Evolutionary conservation across 2,113 vertebrate genomes (phyloP).

Genomic region (Toxostoma redivivum): DNA sequence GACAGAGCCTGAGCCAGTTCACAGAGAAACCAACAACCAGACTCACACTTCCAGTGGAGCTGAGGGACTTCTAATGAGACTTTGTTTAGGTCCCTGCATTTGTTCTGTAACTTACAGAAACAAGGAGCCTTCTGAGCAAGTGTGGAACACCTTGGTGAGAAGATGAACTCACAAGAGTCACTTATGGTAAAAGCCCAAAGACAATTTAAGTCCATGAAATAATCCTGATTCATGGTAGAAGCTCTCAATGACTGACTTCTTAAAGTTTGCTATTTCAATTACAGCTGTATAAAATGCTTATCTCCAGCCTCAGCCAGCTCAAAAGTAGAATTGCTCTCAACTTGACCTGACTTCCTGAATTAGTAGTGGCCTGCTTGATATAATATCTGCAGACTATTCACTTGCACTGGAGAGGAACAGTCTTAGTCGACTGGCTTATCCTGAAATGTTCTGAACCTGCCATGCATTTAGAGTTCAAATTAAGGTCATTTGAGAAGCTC

Average conservation of each 20-base stretch:
- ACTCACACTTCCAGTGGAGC: not conserved
- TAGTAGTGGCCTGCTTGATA: not conserved
- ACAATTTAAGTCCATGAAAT: not conserved
- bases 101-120: not conserved
- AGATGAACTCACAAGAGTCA: not conserved
- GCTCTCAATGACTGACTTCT: not conserved
- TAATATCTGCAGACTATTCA: not conserved
- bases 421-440: not conserved
- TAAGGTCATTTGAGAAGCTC: not conserved
- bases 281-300: not conserved
- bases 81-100: not conserved
- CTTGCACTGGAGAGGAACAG: not conserved
- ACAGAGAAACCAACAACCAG: not conserved
- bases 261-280: not conserved
- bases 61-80: not conserved
- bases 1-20: not conserved
- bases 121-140: not conserved
- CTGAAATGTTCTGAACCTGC: not conserved
- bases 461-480: conserved; percentile 18
- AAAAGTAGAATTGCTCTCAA: not conserved
- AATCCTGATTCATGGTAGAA: not conserved
- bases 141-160: not conserved
- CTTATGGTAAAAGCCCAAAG: not conserved
- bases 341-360: not conserved
- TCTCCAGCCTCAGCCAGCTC: not conserved